Evolutionary conservation across 1,140 invertebrate species (phyloP), one percentile per base, ranked within the genome.

Genomic region (Apis cerana): DNA sequence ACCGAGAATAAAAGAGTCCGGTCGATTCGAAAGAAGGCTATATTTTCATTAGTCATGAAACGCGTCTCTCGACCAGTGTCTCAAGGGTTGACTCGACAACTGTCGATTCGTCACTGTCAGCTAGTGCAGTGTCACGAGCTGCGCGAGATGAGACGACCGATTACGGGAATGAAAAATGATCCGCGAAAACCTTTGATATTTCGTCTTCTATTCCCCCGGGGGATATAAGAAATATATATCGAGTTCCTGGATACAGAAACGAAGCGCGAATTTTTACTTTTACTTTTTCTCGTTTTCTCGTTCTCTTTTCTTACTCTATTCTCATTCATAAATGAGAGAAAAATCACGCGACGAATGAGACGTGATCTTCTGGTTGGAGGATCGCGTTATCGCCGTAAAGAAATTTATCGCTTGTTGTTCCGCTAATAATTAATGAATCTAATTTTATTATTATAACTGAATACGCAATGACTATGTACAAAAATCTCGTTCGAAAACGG

Each of bases 101-200:
- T 91, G 90, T 91, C 91, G 89, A 91, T 91, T 91, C 91, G 91
- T 91, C 91, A 91, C 89, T 91, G 91, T 91, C 91, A 90, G 84
- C 84, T 85, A 84, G 85, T 84, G 86, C 90, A 89, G 88, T 90
- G 90, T 91, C 91, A 91, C 84, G 89, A 90, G 78, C 68, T 74
- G 74, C 56, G 74, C 82, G 82, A 91, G 91, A 91, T 91, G 89
- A 87, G 91, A 80, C 86, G 85, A 83, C 83, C 90, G 91, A 91
- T 91, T 90, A 85, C 78, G 68, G 59, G 80, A 84, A 87, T 91
- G 91, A 91, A 91, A 91, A 91, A 91, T 91, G 91, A 91, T 90
- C 89, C 89, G 91, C 90, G 87, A 91, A 91, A 91, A 90, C 84
- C 81, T 74, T 65, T 71, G 86, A 77, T 84, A 88, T 90, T 90